Base-by-base conservation (phyloP, 23 tunicate genomes). In the Phallusia fumigata region DNA sequence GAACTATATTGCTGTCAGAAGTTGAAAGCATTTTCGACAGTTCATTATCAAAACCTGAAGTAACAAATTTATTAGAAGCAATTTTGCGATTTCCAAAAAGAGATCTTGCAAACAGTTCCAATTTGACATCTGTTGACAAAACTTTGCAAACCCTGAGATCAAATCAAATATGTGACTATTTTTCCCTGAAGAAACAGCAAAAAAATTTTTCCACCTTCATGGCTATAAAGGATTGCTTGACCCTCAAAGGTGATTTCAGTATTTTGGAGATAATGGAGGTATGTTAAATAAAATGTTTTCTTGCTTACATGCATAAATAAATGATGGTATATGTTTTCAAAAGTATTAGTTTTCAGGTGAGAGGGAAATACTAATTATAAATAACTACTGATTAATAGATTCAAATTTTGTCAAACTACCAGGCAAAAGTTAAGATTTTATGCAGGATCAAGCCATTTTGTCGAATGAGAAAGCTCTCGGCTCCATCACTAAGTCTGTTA, bases 141-240 rank as follows among this genome's bases (percentile, higher is more conserved):
- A n/a, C n/a, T n/a, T n/a, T n/a, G n/a, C n/a, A n/a, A n/a, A n/a
- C n/a, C n/a, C n/a, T n/a, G 32, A 33, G 87, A 76, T 22, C 52
- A 33, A 53, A 40, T 33, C 87, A 84, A 58, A 84, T 84, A 35
- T 53, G 75, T 52, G 31, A 84, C 53, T 84, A 35, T 34, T 84
- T 84, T 76, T 52, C 81, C 3, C 52, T 84, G 31, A 73, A 84
- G 32, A 36, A 36, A 2, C 52, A 84, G 5, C 87, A 84, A 45
- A 49, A 84, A 5, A 53, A 52, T 18, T 36, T 80, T 52, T 31
- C 75, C 33, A 73, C 24, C 18, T 76, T 84, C 33, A 1, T 24
- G 5, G 53, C 51, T 0, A 33, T 84, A 13, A 84, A 84, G 32
- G 76, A 84, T 49, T 76, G 51, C 36, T 36, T 84, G 51, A 52